Evolutionary conservation across 30 jellyfish, hydroid and myxozoan genomes (phyloP).

Genomic region (Chironex yamaguchii): DNA sequence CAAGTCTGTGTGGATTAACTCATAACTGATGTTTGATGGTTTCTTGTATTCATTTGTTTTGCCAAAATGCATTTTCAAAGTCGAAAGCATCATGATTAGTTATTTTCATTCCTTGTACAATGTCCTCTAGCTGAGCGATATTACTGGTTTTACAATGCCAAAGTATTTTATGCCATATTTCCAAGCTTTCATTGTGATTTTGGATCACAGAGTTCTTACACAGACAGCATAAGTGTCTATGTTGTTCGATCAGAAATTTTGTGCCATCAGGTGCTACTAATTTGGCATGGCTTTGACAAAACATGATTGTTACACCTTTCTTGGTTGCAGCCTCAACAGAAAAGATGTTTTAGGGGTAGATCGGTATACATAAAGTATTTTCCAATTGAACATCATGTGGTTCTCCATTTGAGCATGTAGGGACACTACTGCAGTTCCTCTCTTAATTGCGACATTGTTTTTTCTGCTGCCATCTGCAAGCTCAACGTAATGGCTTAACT

Average conservation of each 20-base stretch:
- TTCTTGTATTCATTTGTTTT: constrained; percentile 34
- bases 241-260: constrained; percentile 26
- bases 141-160: not conserved
- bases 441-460: constrained; percentile 68
- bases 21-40: constrained; percentile 23
- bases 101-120: constrained; percentile 56
- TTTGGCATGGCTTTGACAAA: constrained; percentile 18
- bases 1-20: constrained; percentile 55
- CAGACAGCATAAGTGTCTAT: too few species aligned
- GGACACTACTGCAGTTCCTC: constrained; percentile 49
- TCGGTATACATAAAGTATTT: constrained; percentile 36
- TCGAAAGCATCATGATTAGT: not conserved
- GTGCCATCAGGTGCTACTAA: constrained; percentile 20
- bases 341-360: constrained; percentile 43
- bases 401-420: constrained; percentile 18
- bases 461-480: constrained; percentile 72
- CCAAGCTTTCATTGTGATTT: not conserved
- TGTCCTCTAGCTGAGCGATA: not conserved
- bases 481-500: constrained; percentile 56
- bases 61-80: constrained; percentile 40
- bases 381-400: constrained; percentile 26
- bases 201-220: not conserved
- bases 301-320: constrained; percentile 15
- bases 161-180: not conserved
- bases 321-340: constrained; percentile 72